Percentiles rank a stretch among this genome's conserved stretches.
Conservation (phyloP, 2,797 vertebrate species). For the Pristis pectinata region DNA sequence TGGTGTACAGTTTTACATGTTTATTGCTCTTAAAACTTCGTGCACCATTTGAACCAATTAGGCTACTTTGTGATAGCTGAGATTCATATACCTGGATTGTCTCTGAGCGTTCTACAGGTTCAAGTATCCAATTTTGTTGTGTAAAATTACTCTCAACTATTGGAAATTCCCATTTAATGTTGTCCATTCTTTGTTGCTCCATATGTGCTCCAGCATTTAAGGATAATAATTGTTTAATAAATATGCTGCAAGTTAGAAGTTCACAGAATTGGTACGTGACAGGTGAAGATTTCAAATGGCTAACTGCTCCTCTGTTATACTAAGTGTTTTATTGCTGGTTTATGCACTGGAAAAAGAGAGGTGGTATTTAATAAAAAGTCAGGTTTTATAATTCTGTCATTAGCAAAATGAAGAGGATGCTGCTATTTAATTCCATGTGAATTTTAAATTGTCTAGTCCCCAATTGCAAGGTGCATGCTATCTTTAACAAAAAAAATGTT, state of each 20-base stretch:
- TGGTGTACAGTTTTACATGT: neutral
- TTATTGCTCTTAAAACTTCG: neutral
- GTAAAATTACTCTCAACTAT: neutral
- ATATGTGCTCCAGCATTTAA: neutral
- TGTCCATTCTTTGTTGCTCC: neutral
- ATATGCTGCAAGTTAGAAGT: neutral
- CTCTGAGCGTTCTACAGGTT: neutral
- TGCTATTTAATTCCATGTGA: neutral
- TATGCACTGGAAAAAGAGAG: neutral
- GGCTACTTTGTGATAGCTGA: neutral
- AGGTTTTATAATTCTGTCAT: neutral
- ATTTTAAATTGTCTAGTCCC: neutral
- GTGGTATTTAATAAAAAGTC: neutral
- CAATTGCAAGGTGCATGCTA: neutral
- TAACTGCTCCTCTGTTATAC: neutral
- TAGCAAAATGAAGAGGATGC: neutral
- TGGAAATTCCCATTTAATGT: neutral
- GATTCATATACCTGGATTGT: neutral
- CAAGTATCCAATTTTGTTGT: neutral
- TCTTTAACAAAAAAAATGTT: neutral
- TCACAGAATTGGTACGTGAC: neutral
- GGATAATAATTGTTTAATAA: neutral
- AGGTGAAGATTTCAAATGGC: neutral
- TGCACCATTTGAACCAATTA: neutral
- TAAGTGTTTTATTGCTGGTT: neutral